Base-by-base conservation (phyloP, 2,113 vertebrate species). In the Pomatorhinus ruficollis region DNA sequence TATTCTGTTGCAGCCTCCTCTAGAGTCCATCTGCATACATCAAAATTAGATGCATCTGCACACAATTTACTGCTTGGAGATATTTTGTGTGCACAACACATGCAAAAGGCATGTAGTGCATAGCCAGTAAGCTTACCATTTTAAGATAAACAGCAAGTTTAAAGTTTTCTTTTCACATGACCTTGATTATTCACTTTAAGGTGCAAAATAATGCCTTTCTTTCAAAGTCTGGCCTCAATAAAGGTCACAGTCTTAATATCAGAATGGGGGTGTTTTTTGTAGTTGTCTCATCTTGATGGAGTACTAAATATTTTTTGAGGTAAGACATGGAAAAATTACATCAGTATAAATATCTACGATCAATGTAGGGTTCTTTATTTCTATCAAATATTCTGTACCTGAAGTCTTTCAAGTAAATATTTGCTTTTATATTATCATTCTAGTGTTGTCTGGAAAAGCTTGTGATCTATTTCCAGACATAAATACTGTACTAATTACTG, bases 51-150 rank as follows among this genome's bases (percentile, higher is more conserved):
- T 49, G 8, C 40, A 89, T 44, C 12, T 25, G 25, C 21, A 42
- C 16, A 30, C 0, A 5, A 27, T 64, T 87, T 66, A 63, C 15
- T 47, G 23, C 23, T 23, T 79, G 14, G 14, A 30, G 25, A 20
- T 74, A 39, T 56, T 10, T 50, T 19, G 4, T 24, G 1, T 19
- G n/a, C 39, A 44, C 13, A 83, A 61, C 3, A 27, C 30, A 40
- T n/a, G 17, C 14, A 80, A 24, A 37, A 4, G 8, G 5, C 5
- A 2, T 3, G 5, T n/a, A 39, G 14, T 5, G 7, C 25, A 35
- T 9, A 50, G 24, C 6, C 2, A 20, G 13, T 44, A 39, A 1
- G 2, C 2, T 16, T n/a, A 59, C 4, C 15, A 22, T 9, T 56
- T 25, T 40, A 44, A 84, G 78, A 89, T 25, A 56, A 65, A 50